These are phyloP conservation scores for Pungitius pungitius DNA, from an alignment of 2,113 vertebrate genomes.

Conservation along the genomic window DNA sequence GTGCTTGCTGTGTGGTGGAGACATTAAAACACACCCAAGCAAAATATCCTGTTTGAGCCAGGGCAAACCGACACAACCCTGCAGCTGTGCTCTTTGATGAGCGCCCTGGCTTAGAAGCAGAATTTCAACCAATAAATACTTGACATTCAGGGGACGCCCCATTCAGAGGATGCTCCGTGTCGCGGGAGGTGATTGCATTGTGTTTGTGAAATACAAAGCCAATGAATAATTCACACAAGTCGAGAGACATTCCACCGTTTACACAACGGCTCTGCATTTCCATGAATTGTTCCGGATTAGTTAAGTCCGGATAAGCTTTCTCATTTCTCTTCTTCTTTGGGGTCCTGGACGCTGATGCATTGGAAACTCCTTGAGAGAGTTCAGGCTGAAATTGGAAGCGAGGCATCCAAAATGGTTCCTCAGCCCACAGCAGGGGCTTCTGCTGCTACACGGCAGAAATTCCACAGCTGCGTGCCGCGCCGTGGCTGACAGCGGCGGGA, in stretches of 20 bases:
- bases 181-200: slow-evolving; percentile 27
- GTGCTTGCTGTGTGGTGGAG: slow-evolving; percentile 25
- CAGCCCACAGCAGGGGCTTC: slow-evolving; percentile 61
- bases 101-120: slow-evolving; percentile 8
- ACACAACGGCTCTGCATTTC: not conserved
- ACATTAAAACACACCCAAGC: slow-evolving; percentile 46
- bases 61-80: slow-evolving; percentile 27
- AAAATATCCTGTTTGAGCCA: slow-evolving; percentile 40
- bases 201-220: slow-evolving; percentile 38
- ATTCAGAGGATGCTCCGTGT: slow-evolving; percentile 15
- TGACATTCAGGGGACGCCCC: slow-evolving; percentile 18
- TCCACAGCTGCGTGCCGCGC: slow-evolving; percentile 37
- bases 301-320: not conserved
- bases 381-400: slow-evolving; percentile 59
- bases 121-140: slow-evolving; percentile 18
- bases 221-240: slow-evolving; percentile 38
- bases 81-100: slow-evolving; percentile 26
- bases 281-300: slow-evolving; percentile 19
- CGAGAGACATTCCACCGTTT: not conserved
- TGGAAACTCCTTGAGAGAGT: slow-evolving; percentile 33
- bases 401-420: slow-evolving; percentile 62
- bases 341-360: slow-evolving; percentile 12
- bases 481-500: slow-evolving; percentile 12
- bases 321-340: not conserved
- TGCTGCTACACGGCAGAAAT: slow-evolving; percentile 50